Base-by-base conservation (phyloP, 2,797 vertebrate species). In the Falco rusticolus region DNA sequence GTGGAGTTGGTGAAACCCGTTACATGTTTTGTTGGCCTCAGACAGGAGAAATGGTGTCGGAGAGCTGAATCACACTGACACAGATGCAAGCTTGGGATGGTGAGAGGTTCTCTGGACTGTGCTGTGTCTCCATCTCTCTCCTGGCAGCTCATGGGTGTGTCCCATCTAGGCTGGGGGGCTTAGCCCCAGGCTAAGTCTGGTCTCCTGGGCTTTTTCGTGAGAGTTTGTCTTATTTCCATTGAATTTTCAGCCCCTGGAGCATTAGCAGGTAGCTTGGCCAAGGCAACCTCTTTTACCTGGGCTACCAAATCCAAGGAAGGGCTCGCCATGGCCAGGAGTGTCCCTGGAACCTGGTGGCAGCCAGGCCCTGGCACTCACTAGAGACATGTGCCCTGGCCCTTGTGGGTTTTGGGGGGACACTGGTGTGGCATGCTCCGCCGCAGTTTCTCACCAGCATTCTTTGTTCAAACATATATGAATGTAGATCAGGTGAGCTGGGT, bases 381-480 rank as follows among this genome's bases (percentile, higher is more conserved):
- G 13, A 53, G 28, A 60, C 28, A 4, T 2, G 5, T 5, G 13
- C 24, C 16, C 16, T 51, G 47, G 29, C 13, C 13, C 31, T 21
- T 16, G 33, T 14, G 21, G 18, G 11, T 10, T 57, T 57, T 51
- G 2, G 20, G 25, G 43, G 31, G 10, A 56, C 4, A 16, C 43
- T 50, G 34, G 17, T 64, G 66, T 41, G 50, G 11, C 16, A 24
- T 2, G 7, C 37, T 70, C 16, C 57, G 24, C 20, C 14, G 16
- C 2, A 3, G 21, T 64, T 64, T 50, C 31, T 57, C 5, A 3
- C 15, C 59, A 34, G 17, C 6, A 3, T 50, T 64, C 45, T 13
- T 54, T 0, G 1, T 43, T 51, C 51, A 24, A 18, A 43, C 5
- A 1, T 5, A 3, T 2, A 6, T 15, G 37, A 57, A 34, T 0